Base-by-base conservation (phyloP, 2,113 vertebrate species). In the Ariopsis seemanni region DNA sequence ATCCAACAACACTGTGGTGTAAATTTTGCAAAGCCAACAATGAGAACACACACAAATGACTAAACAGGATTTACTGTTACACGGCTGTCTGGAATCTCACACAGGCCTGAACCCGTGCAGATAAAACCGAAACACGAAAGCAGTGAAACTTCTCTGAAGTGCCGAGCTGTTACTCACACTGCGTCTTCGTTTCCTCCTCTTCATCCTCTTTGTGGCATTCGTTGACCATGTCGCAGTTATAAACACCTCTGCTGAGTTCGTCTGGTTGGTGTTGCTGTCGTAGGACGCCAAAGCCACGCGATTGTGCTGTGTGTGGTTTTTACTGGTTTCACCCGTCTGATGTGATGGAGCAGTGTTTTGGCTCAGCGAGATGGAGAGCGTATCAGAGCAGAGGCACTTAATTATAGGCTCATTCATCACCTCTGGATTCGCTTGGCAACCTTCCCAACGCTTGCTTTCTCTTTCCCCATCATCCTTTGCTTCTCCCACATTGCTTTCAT, bases 361-460 rank as follows among this genome's bases (percentile, higher is more conserved):
- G 88, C 83, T 86, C 75, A 77, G 67, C 20, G 30, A 72, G 65
- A 58, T 27, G 25, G n/a, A 52, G 75, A 20, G 27, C n/a, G 7
- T n/a, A 63, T 55, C 58, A 69, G 58, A 60, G 75, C 62, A 80
- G 27, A 83, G 91, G 93, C 89, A 91, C 91, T 94, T 94, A 92
- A 93, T 95, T 94, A 93, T 91, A 93, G 90, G 88, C 91, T 93
- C 94, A 93, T 95, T 93, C 93, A 94, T 95, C 94, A 94, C 92
- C 88, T 80, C 78, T 84, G 90, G 93, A 92, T 94, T 84, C 18
- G 65, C 89, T 92, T 94, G 94, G 93, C 93, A 91, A 85, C 11
- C 22, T 82, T 25, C 82, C 85, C 30, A 11, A 52, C 9, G 52
- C 62, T 42, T 17, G 42, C 79, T 25, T 34, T 69, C 83, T 63